A percentile compares a stretch with the other conserved stretches of the same genome.
Evolutionary conservation across 2,797 vertebrate species (phyloP).

Genomic region (Sebastes kiyomatsui): DNA sequence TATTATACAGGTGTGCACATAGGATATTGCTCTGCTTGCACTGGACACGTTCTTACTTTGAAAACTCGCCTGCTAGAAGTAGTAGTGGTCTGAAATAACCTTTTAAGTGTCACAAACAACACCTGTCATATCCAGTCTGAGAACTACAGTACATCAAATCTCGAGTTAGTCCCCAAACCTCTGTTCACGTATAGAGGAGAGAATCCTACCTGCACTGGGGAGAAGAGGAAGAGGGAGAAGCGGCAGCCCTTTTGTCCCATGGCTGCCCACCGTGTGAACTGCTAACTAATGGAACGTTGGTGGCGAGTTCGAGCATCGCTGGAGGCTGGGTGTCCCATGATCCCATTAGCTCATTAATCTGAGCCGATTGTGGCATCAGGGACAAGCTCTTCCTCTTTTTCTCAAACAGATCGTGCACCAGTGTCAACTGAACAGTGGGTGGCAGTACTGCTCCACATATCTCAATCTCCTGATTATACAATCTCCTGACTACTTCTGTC

Average conservation of each 20-base stretch:
- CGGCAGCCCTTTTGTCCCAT: constrained; percentile 86
- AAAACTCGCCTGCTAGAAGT: not conserved
- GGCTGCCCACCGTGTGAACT: constrained; percentile 58
- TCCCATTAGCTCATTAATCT: constrained; percentile 80
- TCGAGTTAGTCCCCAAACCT: not conserved
- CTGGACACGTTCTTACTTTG: not conserved
- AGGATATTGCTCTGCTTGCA: not conserved
- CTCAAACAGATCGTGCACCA: constrained; percentile 11
- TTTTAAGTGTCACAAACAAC: not conserved
- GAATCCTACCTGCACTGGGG: constrained; percentile 81
- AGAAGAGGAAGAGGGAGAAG: constrained; percentile 81
- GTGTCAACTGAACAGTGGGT: constrained; percentile 50
- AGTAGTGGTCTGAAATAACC: not conserved
- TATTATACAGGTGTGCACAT: not conserved
- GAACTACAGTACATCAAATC: not conserved
- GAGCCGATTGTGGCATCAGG: constrained; percentile 62
- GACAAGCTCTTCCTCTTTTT: constrained; percentile 24
- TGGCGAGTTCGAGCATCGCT: constrained; percentile 39
- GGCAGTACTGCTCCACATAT: constrained; percentile 58
- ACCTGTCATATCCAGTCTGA: not conserved
- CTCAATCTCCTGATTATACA: not conserved
- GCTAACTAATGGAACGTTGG: constrained; percentile 34
- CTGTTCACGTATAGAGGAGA: not conserved
- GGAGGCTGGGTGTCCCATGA: constrained; percentile 57
- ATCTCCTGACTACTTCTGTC: not conserved